Evolutionary conservation across 2,888 invertebrate species (phyloP).

Genomic region (Hemithea aestivaria): DNA sequence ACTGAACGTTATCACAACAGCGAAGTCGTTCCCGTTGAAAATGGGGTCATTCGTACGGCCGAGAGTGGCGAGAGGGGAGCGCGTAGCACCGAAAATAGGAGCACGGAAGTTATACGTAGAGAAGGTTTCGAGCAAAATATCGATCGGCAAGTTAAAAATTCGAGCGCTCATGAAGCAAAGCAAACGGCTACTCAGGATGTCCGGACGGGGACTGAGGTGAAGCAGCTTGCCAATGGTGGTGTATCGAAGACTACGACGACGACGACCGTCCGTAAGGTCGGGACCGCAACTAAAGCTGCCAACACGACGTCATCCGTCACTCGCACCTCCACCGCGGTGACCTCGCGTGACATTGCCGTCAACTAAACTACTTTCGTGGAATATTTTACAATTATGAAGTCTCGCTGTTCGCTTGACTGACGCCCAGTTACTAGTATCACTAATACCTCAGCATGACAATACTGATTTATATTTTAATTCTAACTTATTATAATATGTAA

Average conservation of each 20-base stretch:
- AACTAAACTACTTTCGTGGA: conserved; percentile 41
- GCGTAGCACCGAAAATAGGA: conserved; percentile 45
- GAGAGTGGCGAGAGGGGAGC: conserved; percentile 55
- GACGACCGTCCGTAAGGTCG: conserved; percentile 61
- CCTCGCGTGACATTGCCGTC: conserved; percentile 65
- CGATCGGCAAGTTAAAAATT: conserved; percentile 50
- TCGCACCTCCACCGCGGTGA: conserved; percentile 59
- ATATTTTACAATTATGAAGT: conserved; percentile 1
- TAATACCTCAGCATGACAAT: conserved; percentile 11
- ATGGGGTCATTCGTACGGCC: conserved; percentile 52
- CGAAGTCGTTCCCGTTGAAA: conserved; percentile 60
- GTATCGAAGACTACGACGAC: conserved; percentile 64
- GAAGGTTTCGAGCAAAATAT: conserved; percentile 60
- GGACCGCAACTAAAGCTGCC: conserved; percentile 60
- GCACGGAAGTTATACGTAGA: conserved; percentile 46
- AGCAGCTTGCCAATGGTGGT: conserved; percentile 63
- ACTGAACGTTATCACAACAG: conserved; percentile 56
- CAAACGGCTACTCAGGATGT: conserved; percentile 60
- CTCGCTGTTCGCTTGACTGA: conserved; percentile 9
- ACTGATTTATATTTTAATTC: conserved; percentile 1
- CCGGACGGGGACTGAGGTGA: conserved; percentile 57
- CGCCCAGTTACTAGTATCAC: conserved; percentile 13
- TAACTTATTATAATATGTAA: conserved; percentile 1
- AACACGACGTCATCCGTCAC: conserved; percentile 55
- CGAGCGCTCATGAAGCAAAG: conserved; percentile 55